A percentile compares a stretch with the other conserved stretches of the same genome.
Conservation (phyloP, 2,888 invertebrate species). For the Drosophila leonis region DNA sequence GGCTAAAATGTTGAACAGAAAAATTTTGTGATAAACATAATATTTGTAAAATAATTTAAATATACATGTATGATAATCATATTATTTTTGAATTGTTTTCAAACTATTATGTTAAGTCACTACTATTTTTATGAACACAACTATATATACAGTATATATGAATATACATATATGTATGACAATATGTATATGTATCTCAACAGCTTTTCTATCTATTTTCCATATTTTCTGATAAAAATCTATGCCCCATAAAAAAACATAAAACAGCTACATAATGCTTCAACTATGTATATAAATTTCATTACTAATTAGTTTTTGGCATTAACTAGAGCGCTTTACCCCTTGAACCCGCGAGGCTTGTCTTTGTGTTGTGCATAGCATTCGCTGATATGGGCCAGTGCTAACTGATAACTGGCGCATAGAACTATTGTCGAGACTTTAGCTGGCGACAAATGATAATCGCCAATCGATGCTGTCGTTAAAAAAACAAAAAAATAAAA, state of each 20-base stretch:
- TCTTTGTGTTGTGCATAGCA: constrained; percentile 6
- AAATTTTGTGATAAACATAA: no score
- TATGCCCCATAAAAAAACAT: not conserved
- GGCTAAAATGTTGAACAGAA: no score
- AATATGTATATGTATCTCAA: not conserved
- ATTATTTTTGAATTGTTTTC: no score
- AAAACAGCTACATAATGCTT: not conserved
- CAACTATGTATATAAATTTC: not conserved
- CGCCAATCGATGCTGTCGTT: constrained; percentile 30
- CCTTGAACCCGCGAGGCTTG: constrained; percentile 8
- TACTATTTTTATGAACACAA: not conserved
- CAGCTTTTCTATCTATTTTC: not conserved
- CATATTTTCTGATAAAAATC: not conserved
- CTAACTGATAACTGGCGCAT: constrained; percentile 38
- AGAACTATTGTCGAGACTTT: constrained; percentile 13
- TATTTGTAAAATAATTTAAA: no score
- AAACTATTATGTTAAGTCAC: no score
- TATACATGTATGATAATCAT: no score
- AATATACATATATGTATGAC: not conserved
- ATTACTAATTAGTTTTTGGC: constrained; percentile 6
- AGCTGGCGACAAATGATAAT: constrained; percentile 30
- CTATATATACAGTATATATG: not conserved
- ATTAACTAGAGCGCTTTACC: constrained; percentile 19
- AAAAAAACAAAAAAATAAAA: constrained; percentile 25
- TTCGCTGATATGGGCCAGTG: constrained; percentile 8